Base-by-base conservation (phyloP, 2,113 vertebrate genomes). In the Scytalopus superciliaris region DNA sequence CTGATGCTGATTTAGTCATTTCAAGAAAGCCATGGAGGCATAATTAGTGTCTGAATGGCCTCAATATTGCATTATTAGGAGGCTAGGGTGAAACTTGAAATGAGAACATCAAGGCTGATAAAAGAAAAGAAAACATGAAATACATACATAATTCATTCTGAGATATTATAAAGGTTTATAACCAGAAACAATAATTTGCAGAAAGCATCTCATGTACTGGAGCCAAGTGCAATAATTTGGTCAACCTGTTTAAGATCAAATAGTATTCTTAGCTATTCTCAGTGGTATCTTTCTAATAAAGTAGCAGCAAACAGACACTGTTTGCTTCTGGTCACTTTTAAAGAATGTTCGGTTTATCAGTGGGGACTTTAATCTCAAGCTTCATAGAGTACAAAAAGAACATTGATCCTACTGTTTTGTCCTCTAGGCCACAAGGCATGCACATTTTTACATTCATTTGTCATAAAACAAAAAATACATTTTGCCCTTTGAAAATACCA, bases 21-120 rank as follows among this genome's bases (percentile, higher is more conserved):
- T 99, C 98, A 98, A 98, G 98, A 98, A 98, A 98, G 98, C 98
- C 98, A 98, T 98, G 96, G 98, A 98, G 98, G 98, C 98, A 98
- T 99, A 99, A 99, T 99, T 99, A 99, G 98, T 98, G 98, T 98
- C 98, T 98, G 98, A 99, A 99, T 98, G 98, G 98, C 99, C 99
- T 99, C 98, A 99, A 99, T 99, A 99, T 98, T 97, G 97, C 96
- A 98, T 98, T 99, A 99, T 99, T 99, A 99, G 98, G 98, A 99
- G 98, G 97, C 98, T 98, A 98, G 97, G 96, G 98, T 98, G 98
- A 98, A 98, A 98, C 90, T 98, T 98, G 97, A 98, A 98, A 99
- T 98, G 98, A 99, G 98, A 98, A 99, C 98, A 99, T 99, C 98
- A 99, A 98, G 98, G 98, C 98, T 97, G 98, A 97, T 98, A 98